Conservation (phyloP, 2,113 vertebrate genomes). For the Ammodytes dubius region DNA sequence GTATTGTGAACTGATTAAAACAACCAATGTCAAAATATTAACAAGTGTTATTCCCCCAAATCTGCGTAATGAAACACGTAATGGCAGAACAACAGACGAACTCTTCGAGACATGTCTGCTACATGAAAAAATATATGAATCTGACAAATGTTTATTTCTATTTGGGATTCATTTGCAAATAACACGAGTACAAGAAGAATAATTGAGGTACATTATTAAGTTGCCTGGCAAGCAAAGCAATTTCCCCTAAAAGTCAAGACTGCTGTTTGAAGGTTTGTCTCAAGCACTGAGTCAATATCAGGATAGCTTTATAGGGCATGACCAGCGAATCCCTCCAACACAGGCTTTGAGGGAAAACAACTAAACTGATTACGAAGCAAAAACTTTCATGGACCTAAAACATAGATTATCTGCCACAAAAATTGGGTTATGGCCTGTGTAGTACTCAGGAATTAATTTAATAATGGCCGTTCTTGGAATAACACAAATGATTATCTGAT, state of each 20-base stretch:
- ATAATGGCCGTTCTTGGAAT: not conserved
- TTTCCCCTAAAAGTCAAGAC: not conserved
- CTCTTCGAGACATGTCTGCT: conserved; percentile 4
- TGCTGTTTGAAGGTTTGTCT: conserved; percentile 8
- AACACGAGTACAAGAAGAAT: conserved; percentile 5
- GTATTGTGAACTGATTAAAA: conserved; percentile 16
- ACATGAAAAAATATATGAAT: conserved; percentile 13
- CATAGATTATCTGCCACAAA: not conserved
- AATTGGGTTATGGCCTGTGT: conserved; percentile 9
- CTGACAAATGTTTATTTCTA: conserved; percentile 5
- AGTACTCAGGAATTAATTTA: not conserved
- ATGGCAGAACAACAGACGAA: not conserved
- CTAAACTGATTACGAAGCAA: conserved; percentile 26
- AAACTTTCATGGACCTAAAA: conserved; percentile 14
- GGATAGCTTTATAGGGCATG: conserved; percentile 37
- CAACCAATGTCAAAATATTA: conserved; percentile 9
- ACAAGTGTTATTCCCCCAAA: conserved; percentile 4
- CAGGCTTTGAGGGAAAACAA: conserved; percentile 39
- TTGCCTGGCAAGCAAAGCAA: conserved; percentile 12
- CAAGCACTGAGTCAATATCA: conserved; percentile 11
- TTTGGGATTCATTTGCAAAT: conserved; percentile 8
- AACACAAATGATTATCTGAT: not conserved
- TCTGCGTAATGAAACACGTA: not conserved
- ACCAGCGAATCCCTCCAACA: conserved; percentile 28
- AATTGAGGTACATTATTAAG: not conserved